These are phyloP conservation scores for Falco novaeseelandiae DNA, from an alignment of 2,797 vertebrate species.

Conservation along the genomic window DNA sequence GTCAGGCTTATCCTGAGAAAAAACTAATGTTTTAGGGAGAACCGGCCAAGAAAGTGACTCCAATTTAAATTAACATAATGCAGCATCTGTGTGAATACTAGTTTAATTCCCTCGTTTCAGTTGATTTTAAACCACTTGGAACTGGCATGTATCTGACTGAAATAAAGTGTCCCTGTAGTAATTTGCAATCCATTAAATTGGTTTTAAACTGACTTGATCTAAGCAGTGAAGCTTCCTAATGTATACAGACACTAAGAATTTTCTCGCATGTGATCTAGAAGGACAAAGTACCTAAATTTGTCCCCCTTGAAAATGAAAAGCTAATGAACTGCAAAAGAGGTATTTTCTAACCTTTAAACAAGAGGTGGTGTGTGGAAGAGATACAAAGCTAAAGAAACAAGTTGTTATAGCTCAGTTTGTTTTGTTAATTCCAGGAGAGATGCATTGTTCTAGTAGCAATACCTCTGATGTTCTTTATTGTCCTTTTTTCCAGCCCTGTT, in stretches of 20 bases:
- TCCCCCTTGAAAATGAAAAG: not conserved
- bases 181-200: not conserved
- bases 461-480: not conserved
- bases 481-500: not conserved
- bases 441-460: not conserved
- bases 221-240: not conserved
- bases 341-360: not conserved
- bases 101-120: not conserved
- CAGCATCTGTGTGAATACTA: not conserved
- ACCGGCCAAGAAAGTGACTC: not conserved
- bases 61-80: not conserved
- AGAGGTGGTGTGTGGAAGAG: not conserved
- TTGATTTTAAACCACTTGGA: not conserved
- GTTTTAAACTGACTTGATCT: not conserved
- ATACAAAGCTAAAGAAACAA: not conserved
- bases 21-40: not conserved
- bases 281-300: not conserved
- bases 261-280: not conserved
- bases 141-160: not conserved
- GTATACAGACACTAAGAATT: not conserved
- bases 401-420: not conserved
- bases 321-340: not conserved
- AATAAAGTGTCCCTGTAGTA: not conserved
- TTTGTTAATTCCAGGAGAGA: not conserved
- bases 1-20: not conserved